Evolutionary conservation across 2,888 invertebrate genomes (phyloP).

Genomic region (Silvanus unidentatus): DNA sequence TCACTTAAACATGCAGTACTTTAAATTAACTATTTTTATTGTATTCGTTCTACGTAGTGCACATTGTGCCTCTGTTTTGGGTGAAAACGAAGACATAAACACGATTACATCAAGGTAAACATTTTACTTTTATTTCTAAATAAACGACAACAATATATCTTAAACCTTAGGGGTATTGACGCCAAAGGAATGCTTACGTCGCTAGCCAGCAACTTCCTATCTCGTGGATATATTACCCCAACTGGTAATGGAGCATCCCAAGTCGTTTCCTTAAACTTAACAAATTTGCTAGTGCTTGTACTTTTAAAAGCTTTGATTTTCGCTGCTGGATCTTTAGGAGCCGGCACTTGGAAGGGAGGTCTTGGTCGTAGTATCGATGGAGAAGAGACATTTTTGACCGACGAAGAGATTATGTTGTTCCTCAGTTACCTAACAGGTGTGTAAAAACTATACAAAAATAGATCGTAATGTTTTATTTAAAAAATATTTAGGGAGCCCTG

Average conservation of each 20-base stretch:
- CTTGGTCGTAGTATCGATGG: constrained; percentile 58
- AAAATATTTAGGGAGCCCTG: constrained; percentile 42
- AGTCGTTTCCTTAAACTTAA: constrained; percentile 74
- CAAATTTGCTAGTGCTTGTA: constrained; percentile 72
- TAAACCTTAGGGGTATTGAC: constrained; percentile 39
- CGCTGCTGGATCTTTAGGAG: constrained; percentile 72
- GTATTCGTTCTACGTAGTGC: neutral
- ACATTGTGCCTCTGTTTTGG: constrained; percentile 5
- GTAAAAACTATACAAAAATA: neutral
- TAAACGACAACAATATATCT: neutral
- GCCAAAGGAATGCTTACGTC: constrained; percentile 37
- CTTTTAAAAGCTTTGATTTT: constrained; percentile 76
- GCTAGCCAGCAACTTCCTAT: constrained; percentile 38
- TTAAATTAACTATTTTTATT: constrained; percentile 1
- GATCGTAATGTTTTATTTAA: neutral
- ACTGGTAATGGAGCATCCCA: constrained; percentile 34
- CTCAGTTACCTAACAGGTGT: constrained; percentile 59
- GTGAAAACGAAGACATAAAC: constrained; percentile 9
- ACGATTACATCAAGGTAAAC: constrained; percentile 13
- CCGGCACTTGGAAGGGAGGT: constrained; percentile 58
- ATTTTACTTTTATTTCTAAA: neutral
- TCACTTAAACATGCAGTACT: constrained; percentile 4
- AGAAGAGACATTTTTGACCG: constrained; percentile 48
- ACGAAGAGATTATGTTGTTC: constrained; percentile 67
- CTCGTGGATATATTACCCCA: constrained; percentile 34